Evolutionary conservation across 2,888 invertebrate species (phyloP).

Genomic region (Tanypteryx hageni): DNA sequence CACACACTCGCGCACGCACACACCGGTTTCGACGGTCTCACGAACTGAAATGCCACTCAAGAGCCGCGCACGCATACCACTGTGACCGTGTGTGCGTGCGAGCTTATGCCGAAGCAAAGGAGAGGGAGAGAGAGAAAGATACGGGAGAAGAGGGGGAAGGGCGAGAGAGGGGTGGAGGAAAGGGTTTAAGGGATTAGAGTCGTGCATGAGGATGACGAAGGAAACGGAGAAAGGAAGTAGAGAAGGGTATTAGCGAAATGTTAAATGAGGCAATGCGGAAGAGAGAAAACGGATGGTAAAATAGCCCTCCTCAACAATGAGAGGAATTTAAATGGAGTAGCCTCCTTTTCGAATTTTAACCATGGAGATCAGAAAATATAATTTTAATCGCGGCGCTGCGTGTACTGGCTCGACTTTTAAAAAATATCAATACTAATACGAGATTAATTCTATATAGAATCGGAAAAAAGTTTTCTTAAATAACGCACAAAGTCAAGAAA

Average conservation of each 20-base stretch:
- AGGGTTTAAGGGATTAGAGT: neutral
- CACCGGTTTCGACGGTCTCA: neutral
- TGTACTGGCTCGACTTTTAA: no score
- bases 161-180: neutral
- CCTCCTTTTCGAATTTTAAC: no score
- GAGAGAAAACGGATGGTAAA: no score
- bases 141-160: neutral
- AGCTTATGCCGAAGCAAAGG: neutral
- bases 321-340: no score
- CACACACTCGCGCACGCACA: conserved; percentile 2
- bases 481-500: no score
- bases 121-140: neutral
- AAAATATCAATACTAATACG: no score
- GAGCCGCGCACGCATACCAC: neutral
- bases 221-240: neutral
- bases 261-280: conserved; percentile 1
- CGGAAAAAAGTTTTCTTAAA: no score
- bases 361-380: no score
- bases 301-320: no score
- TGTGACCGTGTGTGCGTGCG: neutral
- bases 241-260: neutral
- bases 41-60: conserved; percentile 25
- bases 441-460: no score
- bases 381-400: no score
- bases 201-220: neutral